Percentiles rank a stretch among this genome's conserved stretches.
Evolutionary conservation across 2,113 vertebrate species (phyloP).

Genomic region (Perca flavescens): DNA sequence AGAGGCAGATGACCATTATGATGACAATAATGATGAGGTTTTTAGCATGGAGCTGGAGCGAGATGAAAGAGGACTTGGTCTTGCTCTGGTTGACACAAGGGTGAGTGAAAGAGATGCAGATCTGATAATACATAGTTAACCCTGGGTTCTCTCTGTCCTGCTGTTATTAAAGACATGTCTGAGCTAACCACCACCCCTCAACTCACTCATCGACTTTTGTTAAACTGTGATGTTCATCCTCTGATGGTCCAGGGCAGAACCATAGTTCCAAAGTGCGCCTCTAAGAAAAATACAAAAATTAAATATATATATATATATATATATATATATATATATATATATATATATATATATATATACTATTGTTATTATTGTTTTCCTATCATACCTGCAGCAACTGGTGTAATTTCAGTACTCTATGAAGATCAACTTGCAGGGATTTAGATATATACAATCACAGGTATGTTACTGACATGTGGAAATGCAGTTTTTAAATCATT

Average conservation of each 20-base stretch:
- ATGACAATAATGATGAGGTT: slow-evolving; percentile 73
- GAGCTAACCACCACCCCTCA: not conserved
- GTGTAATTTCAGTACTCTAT: no score
- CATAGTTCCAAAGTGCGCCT: no score
- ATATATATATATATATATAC: no score
- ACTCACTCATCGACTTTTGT: not conserved
- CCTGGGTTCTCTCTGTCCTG: not conserved
- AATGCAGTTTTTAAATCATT: no score
- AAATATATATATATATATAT: no score
- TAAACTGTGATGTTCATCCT: not conserved
- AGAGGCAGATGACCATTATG: slow-evolving; percentile 40
- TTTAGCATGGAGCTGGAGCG: slow-evolving; percentile 84
- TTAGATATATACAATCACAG: no score
- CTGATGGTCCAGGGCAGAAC: not conserved
- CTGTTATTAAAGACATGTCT: not conserved
- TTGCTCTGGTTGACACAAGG: slow-evolving; percentile 82
- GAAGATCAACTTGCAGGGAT: no score
- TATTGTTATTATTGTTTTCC: no score
- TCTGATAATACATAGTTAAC: not conserved
- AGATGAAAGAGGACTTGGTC: slow-evolving; percentile 79
- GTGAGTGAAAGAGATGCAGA: slow-evolving; percentile 65
- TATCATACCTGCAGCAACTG: no score
- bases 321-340: no score
- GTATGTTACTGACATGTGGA: no score
- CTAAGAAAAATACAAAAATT: no score